Conservation (phyloP, 2,888 invertebrate species). For the Ennomos quercinarius region DNA sequence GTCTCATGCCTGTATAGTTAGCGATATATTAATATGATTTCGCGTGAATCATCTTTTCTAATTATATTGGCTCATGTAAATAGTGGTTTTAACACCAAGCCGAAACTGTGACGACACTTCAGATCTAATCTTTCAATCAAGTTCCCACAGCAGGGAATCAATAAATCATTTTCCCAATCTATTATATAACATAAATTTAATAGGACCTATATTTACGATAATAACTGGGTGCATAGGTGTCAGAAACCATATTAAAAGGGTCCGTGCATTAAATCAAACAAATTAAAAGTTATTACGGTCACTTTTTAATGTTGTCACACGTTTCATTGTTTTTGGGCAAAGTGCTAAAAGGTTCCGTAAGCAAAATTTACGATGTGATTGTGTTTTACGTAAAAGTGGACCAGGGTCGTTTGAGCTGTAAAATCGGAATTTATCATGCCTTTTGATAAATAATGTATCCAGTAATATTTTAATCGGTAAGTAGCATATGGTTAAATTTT, state of each 20-base stretch:
- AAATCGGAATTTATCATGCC: conserved; percentile 51
- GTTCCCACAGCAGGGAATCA: too few species aligned
- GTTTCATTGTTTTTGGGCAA: not conserved
- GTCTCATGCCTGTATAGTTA: conserved; percentile 7
- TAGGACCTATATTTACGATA: too few species aligned
- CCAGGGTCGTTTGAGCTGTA: conserved; percentile 43
- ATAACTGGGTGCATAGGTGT: too few species aligned
- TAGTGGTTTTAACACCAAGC: not conserved
- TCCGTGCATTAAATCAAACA: not conserved
- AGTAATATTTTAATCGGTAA: conserved; percentile 10
- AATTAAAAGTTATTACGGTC: not conserved
- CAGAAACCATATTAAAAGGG: not conserved
- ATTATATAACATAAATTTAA: too few species aligned
- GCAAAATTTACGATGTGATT: conserved; percentile 5
- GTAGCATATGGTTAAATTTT: conserved; percentile 15
- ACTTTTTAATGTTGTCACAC: conserved; percentile 1
- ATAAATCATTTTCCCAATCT: too few species aligned
- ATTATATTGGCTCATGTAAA: conserved; percentile 11
- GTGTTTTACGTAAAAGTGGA: conserved; percentile 47
- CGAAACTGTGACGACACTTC: too few species aligned
- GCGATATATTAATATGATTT: not conserved
- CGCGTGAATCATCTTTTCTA: not conserved
- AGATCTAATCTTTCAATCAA: too few species aligned
- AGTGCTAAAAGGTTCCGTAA: not conserved
- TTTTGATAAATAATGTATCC: conserved; percentile 11